Evolutionary conservation across 92 coral and sea anemone genomes (phyloP), one percentile per base, ranked within the genome.

Genomic region (Bergia puertoricense): DNA sequence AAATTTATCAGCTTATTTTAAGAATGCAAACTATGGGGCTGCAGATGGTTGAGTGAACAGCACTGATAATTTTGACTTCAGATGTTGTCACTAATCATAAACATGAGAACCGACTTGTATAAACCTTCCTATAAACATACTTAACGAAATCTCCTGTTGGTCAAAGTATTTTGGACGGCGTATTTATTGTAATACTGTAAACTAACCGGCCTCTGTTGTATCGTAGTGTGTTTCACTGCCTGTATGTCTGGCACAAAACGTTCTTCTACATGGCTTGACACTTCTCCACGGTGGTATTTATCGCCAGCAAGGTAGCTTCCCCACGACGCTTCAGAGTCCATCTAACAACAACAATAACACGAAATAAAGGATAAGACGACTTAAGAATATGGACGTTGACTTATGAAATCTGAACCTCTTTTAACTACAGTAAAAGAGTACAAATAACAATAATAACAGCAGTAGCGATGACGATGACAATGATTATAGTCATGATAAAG

Each of bases 241-340:
- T 89, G 85, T 72, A 92, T 41, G 77, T 91, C 91, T 1, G 94
- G 94, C 44, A 92, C 86, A 76, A 90, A 92, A 40, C 86, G 78
- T 74, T 88, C 76, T 68, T 79, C 82, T 20, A 56, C 62, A 18
- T 48, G 56, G 22, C 86, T 80, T 22, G 83, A 79, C 42, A 83
- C 39, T 78, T 67, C 80, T 48, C 86, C 92, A 37, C 87, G 87
- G 48, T 84, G 87, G 46, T 80, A 85, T 65, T 80, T 88, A 73
- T 89, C 89, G 10, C 86, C 81, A 50, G 72, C 81, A 23, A 91
- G 88, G 56, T 79, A 88, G 20, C 82, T 56, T 15, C 80, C 78
- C 94, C 94, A 92, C 5, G 85, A 76, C 36, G 92, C 94, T 18
- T 90, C 91, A 9, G 88, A 76, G 37, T 89, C 88, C 20, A 92